These are phyloP conservation scores for Aphelinus atriplicis DNA, from an alignment of 1,140 invertebrate genomes.

Conservation along the genomic window DNA sequence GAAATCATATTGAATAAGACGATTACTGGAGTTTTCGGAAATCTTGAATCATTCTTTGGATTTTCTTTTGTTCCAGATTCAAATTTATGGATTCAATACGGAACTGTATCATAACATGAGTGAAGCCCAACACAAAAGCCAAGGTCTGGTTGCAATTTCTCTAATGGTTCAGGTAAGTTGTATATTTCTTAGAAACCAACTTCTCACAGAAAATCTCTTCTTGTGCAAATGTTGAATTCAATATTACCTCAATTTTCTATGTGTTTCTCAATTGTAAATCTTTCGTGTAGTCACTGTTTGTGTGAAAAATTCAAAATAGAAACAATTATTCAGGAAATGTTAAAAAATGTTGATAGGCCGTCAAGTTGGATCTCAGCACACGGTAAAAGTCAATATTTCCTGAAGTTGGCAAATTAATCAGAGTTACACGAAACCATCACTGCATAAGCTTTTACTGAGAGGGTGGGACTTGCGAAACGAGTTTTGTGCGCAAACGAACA, in stretches of 20 bases:
- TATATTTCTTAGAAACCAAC: too few relatives aligned
- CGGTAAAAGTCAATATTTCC: neutral
- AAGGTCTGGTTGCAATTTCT: constrained; percentile 92
- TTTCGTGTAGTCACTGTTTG: too few relatives aligned
- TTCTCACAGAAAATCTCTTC: too few relatives aligned
- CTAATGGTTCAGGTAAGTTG: constrained; percentile 88
- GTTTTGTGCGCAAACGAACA: constrained; percentile 19
- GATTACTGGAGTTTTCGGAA: too few relatives aligned
- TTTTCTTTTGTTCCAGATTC: constrained; percentile 78
- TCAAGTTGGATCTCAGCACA: too few relatives aligned
- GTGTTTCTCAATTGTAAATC: too few relatives aligned
- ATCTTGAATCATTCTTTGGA: too few relatives aligned
- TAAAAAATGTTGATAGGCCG: too few relatives aligned
- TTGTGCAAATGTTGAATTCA: too few relatives aligned
- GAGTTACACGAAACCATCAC: neutral
- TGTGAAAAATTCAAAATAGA: neutral
- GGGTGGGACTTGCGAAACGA: constrained; percentile 10
- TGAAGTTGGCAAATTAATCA: constrained; percentile 6
- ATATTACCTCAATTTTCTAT: too few relatives aligned
- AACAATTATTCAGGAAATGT: neutral
- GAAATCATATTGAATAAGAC: too few relatives aligned
- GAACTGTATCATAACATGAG: constrained; percentile 97
- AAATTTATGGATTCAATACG: constrained; percentile 94
- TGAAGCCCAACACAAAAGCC: constrained; percentile 91
- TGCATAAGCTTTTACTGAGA: neutral